These are phyloP conservation scores for Sturnira hondurensis DNA, from an alignment of 2,113 vertebrate genomes.

Conservation along the genomic window DNA sequence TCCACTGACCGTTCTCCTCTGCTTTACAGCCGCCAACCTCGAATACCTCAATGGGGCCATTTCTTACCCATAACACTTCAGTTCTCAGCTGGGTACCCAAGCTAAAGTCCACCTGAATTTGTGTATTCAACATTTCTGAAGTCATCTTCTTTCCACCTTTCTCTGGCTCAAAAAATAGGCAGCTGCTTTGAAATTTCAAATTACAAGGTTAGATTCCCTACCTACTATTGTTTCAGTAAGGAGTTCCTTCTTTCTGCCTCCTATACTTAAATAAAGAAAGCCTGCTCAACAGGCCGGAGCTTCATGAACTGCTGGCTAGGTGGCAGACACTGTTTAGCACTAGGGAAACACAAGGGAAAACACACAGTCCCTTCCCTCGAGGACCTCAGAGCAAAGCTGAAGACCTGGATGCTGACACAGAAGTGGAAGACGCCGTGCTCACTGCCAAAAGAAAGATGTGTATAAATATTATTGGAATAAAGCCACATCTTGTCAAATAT, in stretches of 20 bases:
- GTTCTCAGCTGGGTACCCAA: not conserved
- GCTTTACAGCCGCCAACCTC: not conserved
- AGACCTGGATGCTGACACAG: not conserved
- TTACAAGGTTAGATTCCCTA: not conserved
- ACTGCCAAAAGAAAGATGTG: not conserved
- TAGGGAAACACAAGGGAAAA: not conserved
- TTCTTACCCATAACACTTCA: not conserved
- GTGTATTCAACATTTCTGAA: not conserved
- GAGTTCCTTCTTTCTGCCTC: not conserved
- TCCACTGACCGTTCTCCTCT: not conserved
- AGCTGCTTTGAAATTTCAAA: not conserved
- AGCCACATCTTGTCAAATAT: not conserved
- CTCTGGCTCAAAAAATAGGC: not conserved
- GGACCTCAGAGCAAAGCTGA: not conserved
- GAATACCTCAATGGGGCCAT: not conserved
- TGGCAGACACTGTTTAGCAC: not conserved
- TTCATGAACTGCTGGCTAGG: not conserved
- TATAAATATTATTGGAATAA: not conserved
- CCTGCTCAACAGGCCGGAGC: not conserved
- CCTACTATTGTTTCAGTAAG: not conserved
- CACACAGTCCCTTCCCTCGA: not conserved
- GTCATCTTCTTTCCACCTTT: not conserved
- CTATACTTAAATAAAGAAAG: not conserved
- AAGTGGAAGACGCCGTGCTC: not conserved
- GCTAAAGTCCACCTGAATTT: not conserved